Percentiles rank a stretch among this genome's conserved stretches.
Evolutionary conservation across 2,888 invertebrate genomes (phyloP).

Genomic region (Lymantria dispar): DNA sequence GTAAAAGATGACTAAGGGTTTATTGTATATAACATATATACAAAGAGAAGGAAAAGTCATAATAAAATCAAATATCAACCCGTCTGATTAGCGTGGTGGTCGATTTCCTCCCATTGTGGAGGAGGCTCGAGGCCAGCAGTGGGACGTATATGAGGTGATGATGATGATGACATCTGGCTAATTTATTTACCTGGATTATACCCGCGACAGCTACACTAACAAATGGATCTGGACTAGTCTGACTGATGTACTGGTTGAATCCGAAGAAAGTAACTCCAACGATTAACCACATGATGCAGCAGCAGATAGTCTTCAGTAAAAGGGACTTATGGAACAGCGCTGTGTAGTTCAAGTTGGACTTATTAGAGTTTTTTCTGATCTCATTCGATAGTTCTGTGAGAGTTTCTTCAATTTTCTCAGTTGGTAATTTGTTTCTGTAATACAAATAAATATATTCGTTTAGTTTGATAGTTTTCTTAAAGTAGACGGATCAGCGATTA

Average conservation of each 20-base stretch:
- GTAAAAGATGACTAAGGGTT: no score
- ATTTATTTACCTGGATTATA: conserved; percentile 58
- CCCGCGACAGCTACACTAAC: conserved; percentile 88
- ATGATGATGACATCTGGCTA: no score
- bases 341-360: conserved; percentile 73
- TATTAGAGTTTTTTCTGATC: conserved; percentile 35
- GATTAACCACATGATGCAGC: conserved; percentile 89
- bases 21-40: no score
- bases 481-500: no score
- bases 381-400: conserved; percentile 58
- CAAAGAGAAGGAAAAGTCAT: no score
- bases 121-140: no score
- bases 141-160: no score
- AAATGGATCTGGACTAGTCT: conserved; percentile 90
- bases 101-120: no score
- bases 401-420: conserved; percentile 66
- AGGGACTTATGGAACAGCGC: conserved; percentile 86
- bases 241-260: conserved; percentile 90
- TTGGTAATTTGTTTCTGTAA: conserved; percentile 76
- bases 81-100: no score
- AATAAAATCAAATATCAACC: no score
- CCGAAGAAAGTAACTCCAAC: conserved; percentile 93
- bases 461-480: no score
- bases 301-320: conserved; percentile 84
- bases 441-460: no score